Conservation (phyloP, 2,888 invertebrate genomes). For the Matsumyia berberina region DNA sequence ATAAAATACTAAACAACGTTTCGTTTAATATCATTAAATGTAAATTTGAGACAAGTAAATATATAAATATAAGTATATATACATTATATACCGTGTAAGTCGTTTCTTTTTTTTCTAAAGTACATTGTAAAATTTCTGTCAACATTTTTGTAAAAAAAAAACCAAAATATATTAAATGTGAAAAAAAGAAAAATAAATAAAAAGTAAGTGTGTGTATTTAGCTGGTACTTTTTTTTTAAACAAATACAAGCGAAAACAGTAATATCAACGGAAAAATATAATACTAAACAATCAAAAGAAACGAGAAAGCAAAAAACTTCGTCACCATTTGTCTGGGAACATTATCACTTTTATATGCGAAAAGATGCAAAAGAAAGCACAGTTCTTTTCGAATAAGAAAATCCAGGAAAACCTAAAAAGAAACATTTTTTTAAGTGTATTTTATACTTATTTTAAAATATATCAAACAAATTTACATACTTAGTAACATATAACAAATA, state of each 20-base stretch:
- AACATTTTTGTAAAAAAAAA: constrained; percentile 72
- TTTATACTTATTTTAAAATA: constrained; percentile 62
- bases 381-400: constrained; percentile 31
- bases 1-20: constrained; percentile 79
- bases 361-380: constrained; percentile 1
- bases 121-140: constrained; percentile 70
- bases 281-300: constrained; percentile 55
- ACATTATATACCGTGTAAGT: constrained; percentile 68
- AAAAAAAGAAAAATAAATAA: constrained; percentile 68
- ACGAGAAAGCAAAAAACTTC: constrained; percentile 30
- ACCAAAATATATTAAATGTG: constrained; percentile 77
- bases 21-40: constrained; percentile 75
- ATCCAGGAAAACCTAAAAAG: background rate
- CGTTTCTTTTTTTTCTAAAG: constrained; percentile 62
- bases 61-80: constrained; percentile 71
- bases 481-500: constrained; percentile 1
- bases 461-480: constrained; percentile 51
- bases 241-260: constrained; percentile 45
- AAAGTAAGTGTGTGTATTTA: constrained; percentile 81
- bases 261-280: constrained; percentile 14
- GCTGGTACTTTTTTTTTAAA: constrained; percentile 79
- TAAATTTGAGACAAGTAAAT: constrained; percentile 75
- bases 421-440: constrained; percentile 62
- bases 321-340: constrained; percentile 61
- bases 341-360: constrained; percentile 50